A percentile compares a stretch with the other conserved stretches of the same genome.
phyloP scores from a whole-genome alignment of 2,888 invertebrate species.

The Hyalella azteca region DNA sequence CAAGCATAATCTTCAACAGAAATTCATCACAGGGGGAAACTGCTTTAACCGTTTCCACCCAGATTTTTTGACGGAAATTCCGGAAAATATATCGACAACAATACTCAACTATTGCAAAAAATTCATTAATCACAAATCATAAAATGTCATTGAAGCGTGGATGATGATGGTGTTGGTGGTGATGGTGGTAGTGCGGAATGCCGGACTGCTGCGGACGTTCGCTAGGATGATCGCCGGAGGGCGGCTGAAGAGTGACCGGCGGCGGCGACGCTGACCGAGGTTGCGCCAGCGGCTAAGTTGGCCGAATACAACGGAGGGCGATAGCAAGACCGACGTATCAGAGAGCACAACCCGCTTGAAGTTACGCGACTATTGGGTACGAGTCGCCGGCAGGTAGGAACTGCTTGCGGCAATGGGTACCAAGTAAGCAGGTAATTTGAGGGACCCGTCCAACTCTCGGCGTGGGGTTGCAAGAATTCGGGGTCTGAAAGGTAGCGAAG shows the following conservation, averaged over 20 bases:
- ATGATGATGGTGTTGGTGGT: too few relatives aligned
- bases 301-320: too few relatives aligned
- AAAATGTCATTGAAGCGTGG: too few relatives aligned
- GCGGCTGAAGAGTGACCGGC: neutral
- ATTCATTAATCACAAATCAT: too few relatives aligned
- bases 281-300: too few relatives aligned
- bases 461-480: slow-evolving; percentile 27
- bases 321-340: slow-evolving; percentile 10
- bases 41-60: too few relatives aligned
- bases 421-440: slow-evolving; percentile 23
- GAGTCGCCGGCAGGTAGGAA: neutral
- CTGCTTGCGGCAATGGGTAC: slow-evolving; percentile 8
- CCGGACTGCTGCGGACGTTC: neutral
- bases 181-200: slow-evolving; percentile 6
- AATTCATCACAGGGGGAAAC: too few relatives aligned
- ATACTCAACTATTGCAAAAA: too few relatives aligned
- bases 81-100: too few relatives aligned
- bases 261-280: neutral
- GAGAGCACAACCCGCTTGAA: neutral
- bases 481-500: neutral
- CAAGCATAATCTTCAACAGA: too few relatives aligned
- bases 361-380: too few relatives aligned
- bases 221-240: neutral
- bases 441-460: slow-evolving; percentile 11
- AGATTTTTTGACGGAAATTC: too few relatives aligned